A percentile compares a stretch with the other conserved stretches of the same genome.
These are phyloP conservation scores for Agrypnus murinus DNA, from an alignment of 2,888 invertebrate genomes.

Conservation along the genomic window DNA sequence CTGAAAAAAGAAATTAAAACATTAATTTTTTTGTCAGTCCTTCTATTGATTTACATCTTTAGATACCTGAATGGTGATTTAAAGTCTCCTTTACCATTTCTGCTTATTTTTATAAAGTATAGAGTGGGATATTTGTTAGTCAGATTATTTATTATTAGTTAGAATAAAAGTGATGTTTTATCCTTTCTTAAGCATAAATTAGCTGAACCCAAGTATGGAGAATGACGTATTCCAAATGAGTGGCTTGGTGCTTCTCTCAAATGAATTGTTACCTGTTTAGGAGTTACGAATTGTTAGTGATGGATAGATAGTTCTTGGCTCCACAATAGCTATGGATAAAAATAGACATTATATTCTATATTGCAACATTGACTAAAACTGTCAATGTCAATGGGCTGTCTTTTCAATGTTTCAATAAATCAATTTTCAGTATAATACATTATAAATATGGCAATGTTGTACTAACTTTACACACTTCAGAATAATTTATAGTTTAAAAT, in stretches of 20 bases:
- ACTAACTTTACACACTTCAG: no score
- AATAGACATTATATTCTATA: neutral
- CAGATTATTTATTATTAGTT: constrained; percentile 17
- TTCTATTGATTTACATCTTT: neutral
- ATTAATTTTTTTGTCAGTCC: neutral
- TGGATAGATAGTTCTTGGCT: constrained; percentile 18
- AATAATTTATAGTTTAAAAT: no score
- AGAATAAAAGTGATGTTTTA: constrained; percentile 62
- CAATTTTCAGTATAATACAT: no score
- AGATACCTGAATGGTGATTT: neutral
- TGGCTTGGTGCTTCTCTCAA: constrained; percentile 80
- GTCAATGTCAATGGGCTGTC: no score
- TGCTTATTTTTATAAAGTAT: constrained; percentile 15
- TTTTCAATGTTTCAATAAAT: no score
- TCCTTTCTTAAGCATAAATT: constrained; percentile 63
- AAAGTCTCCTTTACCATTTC: neutral
- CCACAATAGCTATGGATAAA: constrained; percentile 13
- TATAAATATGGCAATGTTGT: no score
- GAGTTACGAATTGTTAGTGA: constrained; percentile 32
- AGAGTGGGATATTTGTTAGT: constrained; percentile 19
- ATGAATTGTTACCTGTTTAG: constrained; percentile 72
- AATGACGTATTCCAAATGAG: constrained; percentile 87
- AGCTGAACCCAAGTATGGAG: constrained; percentile 76
- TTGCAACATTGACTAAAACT: no score
- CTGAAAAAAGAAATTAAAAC: constrained; percentile 70